Percentiles rank a stretch among this genome's conserved stretches.
phyloP scores from a whole-genome alignment of 2,888 invertebrate species.

The Dorcus parallelipipedus region DNA sequence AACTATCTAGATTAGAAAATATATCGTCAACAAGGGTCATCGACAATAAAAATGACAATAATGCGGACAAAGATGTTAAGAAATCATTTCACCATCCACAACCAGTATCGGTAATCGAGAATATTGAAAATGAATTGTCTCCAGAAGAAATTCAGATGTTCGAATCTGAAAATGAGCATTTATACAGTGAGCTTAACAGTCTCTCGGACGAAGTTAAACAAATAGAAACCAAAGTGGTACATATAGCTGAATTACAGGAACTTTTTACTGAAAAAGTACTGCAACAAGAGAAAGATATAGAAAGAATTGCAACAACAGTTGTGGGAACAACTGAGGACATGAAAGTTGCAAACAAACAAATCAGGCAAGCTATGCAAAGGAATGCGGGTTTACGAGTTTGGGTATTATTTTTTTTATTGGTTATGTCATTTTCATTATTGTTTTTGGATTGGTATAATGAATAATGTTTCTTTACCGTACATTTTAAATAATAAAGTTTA shows the following conservation, averaged over 20 bases:
- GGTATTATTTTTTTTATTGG: constrained; percentile 90
- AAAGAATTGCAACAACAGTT: constrained; percentile 83
- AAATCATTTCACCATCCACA: constrained; percentile 27
- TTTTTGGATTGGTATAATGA: constrained; percentile 99
- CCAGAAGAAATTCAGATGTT: constrained; percentile 91
- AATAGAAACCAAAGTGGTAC: constrained; percentile 88
- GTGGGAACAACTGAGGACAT: constrained; percentile 93
- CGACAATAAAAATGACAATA: constrained; percentile 8
- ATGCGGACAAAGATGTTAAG: constrained; percentile 14
- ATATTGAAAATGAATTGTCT: constrained; percentile 66
- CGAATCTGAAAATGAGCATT: constrained; percentile 84
- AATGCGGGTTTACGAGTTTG: constrained; percentile 94
- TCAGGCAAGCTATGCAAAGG: constrained; percentile 93
- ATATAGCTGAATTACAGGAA: constrained; percentile 93
- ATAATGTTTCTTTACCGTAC: constrained; percentile 42
- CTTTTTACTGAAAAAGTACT: constrained; percentile 94
- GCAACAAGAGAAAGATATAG: constrained; percentile 91
- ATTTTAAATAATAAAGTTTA: background rate
- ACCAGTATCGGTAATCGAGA: constrained; percentile 27
- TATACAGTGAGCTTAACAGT: constrained; percentile 83
- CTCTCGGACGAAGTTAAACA: constrained; percentile 87
- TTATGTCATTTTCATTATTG: constrained; percentile 91
- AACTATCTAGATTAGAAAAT: constrained; percentile 68
- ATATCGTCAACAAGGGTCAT: constrained; percentile 4
- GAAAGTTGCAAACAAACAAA: constrained; percentile 94